A percentile compares a stretch with the other conserved stretches of the same genome.
These are phyloP conservation scores for Rhinatrema bivittatum DNA, from an alignment of 2,797 vertebrate species.

Conservation along the genomic window DNA sequence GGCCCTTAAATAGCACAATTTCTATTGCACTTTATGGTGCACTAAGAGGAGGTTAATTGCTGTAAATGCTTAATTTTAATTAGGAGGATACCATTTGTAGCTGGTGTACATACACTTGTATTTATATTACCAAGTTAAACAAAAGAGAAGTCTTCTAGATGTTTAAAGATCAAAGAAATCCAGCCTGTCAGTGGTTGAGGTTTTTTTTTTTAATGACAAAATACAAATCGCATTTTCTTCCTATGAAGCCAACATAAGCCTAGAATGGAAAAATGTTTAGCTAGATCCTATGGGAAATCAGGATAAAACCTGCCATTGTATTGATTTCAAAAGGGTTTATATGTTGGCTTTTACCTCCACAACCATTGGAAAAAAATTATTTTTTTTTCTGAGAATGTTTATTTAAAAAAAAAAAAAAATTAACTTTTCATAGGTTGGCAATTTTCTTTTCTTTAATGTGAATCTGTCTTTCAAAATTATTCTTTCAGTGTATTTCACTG, in stretches of 20 bases:
- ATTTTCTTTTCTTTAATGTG: conserved; percentile 19
- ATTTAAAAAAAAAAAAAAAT: conserved; percentile 33
- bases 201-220: conserved; percentile 47
- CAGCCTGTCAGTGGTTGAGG: conserved; percentile 47
- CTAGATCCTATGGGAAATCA: conserved; percentile 40
- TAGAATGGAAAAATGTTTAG: conserved; percentile 51
- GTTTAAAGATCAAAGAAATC: conserved; percentile 48
- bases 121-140: conserved; percentile 49
- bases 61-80: conserved; percentile 54
- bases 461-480: conserved; percentile 11
- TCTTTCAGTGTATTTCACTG: no score
- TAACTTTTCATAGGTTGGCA: conserved; percentile 31
- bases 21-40: conserved; percentile 32
- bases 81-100: conserved; percentile 49
- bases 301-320: conserved; percentile 31
- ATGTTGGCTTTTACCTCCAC: conserved; percentile 26
- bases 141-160: conserved; percentile 36
- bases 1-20: conserved; percentile 29
- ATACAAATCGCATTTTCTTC: conserved; percentile 50
- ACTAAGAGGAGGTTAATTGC: conserved; percentile 38
- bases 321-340: conserved; percentile 40
- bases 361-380: conserved; percentile 34
- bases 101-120: conserved; percentile 42
- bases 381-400: conserved; percentile 23
- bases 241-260: conserved; percentile 43